Percentiles rank a stretch among this genome's conserved stretches.
These are phyloP conservation scores for Cassiopea andromeda DNA, from an alignment of 30 jellyfish, hydroid and myxozoan genomes.

Conservation along the genomic window DNA sequence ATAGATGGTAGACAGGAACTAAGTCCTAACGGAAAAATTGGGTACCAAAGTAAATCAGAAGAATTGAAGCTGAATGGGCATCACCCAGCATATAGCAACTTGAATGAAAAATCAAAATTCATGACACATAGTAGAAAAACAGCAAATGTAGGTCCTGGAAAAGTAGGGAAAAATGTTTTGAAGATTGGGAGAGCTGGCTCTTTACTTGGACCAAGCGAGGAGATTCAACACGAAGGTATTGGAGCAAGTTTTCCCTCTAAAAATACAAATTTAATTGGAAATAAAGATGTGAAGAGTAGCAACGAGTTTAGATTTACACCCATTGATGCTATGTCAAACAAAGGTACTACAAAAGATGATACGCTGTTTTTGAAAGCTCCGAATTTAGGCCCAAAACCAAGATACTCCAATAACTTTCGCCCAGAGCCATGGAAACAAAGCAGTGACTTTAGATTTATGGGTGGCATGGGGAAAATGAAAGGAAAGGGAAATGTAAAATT, in stretches of 20 bases:
- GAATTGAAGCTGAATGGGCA: not conserved
- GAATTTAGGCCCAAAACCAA: no score
- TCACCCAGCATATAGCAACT: not conserved
- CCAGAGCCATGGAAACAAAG: not conserved
- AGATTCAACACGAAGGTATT: no score
- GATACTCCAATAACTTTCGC: no score
- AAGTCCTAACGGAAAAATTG: not conserved
- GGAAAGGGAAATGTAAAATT: not conserved
- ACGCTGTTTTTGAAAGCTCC: no score
- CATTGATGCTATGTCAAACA: not conserved
- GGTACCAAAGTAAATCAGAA: not conserved
- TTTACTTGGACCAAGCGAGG: no score
- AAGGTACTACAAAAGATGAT: not conserved
- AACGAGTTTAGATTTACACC: not conserved
- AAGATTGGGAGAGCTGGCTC: no score
- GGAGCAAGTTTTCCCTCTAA: no score
- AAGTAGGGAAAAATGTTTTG: no score
- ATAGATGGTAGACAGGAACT: not conserved
- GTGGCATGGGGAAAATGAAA: not conserved
- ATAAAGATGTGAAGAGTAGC: not conserved
- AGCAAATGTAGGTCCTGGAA: no score
- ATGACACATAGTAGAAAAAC: not conserved
- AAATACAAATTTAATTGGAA: not conserved
- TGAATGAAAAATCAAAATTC: not conserved
- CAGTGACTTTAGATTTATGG: not conserved